Conservation (phyloP, 1,140 invertebrate species). For the Cylas formicarius region DNA sequence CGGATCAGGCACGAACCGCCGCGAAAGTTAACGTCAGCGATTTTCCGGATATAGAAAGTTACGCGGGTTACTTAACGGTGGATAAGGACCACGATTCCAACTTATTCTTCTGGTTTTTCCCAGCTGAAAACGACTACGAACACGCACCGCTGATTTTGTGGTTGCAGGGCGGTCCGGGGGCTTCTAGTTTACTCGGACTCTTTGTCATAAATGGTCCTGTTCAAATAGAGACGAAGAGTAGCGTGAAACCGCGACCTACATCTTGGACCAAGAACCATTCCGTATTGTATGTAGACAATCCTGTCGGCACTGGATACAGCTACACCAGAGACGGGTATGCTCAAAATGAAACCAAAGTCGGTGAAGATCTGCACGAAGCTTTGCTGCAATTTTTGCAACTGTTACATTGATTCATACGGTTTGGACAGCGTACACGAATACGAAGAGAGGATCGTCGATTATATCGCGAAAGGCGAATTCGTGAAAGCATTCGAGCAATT, state of each 20-base stretch:
- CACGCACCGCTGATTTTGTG: slow-evolving; percentile 60
- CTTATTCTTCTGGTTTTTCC: slow-evolving; percentile 73
- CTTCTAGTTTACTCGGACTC: slow-evolving; percentile 59
- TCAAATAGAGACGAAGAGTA: slow-evolving; percentile 39
- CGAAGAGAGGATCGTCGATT: neutral
- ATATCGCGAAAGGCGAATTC: slow-evolving; percentile 1
- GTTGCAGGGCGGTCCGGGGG: slow-evolving; percentile 70
- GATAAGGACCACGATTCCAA: slow-evolving; percentile 58
- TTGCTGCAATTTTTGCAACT: slow-evolving; percentile 61
- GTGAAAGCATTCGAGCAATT: neutral
- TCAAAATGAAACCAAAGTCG: slow-evolving; percentile 56
- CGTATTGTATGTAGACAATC: slow-evolving; percentile 77
- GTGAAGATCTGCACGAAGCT: slow-evolving; percentile 55
- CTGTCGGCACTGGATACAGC: slow-evolving; percentile 71
- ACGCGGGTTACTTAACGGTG: slow-evolving; percentile 64
- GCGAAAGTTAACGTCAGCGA: slow-evolving; percentile 10
- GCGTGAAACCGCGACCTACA: slow-evolving; percentile 41
- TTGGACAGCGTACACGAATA: slow-evolving; percentile 24
- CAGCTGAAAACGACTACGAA: slow-evolving; percentile 45
- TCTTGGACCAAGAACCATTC: slow-evolving; percentile 63
- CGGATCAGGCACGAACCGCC: slow-evolving; percentile 32
- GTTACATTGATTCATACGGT: slow-evolving; percentile 66
- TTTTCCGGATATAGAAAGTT: slow-evolving; percentile 32
- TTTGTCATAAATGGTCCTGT: slow-evolving; percentile 64
- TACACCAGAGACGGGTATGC: slow-evolving; percentile 57